A percentile compares a stretch with the other conserved stretches of the same genome.
Conservation (phyloP, 2,113 vertebrate species). For the Dipodomys stephensi region DNA sequence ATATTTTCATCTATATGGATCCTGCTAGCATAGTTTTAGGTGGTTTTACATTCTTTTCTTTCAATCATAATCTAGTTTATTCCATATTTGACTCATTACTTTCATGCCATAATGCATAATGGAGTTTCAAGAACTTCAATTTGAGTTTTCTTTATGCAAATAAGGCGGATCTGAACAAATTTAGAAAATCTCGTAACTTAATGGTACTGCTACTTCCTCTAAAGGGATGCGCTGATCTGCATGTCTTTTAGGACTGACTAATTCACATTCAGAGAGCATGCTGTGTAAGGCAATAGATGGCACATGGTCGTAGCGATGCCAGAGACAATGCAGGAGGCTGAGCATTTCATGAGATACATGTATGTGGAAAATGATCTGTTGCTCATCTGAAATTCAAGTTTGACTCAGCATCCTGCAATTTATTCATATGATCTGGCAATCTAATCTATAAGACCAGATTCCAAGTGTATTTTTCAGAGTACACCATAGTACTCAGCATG, state of each 20-base stretch:
- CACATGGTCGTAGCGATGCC: not conserved
- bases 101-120: not conserved
- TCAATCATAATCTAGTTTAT: not conserved
- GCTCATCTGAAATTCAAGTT: not conserved
- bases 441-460: not conserved
- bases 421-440: not conserved
- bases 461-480: not conserved
- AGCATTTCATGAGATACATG: not conserved
- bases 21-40: not conserved
- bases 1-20: not conserved
- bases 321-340: not conserved
- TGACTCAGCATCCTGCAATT: not conserved
- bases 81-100: constrained; percentile 5
- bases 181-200: not conserved
- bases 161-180: constrained; percentile 22
- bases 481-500: not conserved
- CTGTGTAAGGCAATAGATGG: not conserved
- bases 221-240: not conserved
- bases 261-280: not conserved
- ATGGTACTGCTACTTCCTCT: not conserved
- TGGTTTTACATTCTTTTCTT: not conserved
- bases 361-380: not conserved
- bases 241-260: not conserved
- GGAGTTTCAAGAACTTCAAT: constrained; percentile 1
- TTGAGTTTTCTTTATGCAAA: not conserved